A percentile compares a stretch with the other conserved stretches of the same genome.
Conservation (phyloP, 2,797 vertebrate genomes). For the Danionella dracula region DNA sequence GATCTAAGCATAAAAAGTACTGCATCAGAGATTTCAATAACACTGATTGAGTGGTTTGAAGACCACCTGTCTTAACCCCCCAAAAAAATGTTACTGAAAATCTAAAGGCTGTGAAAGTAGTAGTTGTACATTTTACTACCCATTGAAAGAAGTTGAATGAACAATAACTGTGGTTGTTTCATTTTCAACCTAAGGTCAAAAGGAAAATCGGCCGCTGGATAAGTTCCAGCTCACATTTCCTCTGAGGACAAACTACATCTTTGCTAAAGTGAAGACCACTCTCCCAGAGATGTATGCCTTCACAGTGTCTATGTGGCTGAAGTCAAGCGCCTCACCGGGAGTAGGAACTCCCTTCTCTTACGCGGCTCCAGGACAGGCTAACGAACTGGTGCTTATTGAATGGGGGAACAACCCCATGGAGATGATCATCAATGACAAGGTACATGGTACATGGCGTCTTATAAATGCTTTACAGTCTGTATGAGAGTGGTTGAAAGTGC, state of each 20-base stretch:
- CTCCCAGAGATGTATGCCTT: constrained; percentile 97
- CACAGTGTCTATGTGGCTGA: constrained; percentile 95
- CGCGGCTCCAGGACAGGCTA: constrained; percentile 90
- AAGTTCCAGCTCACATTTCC: constrained; percentile 95
- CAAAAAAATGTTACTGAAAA: no score
- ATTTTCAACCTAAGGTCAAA: constrained; percentile 72
- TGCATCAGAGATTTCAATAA: no score
- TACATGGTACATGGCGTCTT: no score
- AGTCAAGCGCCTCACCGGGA: constrained; percentile 88
- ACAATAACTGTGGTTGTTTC: no score
- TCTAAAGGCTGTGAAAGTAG: no score
- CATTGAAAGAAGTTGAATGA: no score
- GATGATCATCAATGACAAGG: constrained; percentile 96
- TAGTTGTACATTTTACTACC: no score
- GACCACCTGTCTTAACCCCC: no score
- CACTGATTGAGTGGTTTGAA: no score
- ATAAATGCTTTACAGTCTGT: no score
- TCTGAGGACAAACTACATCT: constrained; percentile 97
- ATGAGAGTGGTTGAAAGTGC: no score
- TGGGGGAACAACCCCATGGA: constrained; percentile 99
- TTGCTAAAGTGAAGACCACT: constrained; percentile 92
- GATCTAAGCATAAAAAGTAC: no score
- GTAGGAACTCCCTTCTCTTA: constrained; percentile 97
- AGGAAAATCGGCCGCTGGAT: constrained; percentile 87
- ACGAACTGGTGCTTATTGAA: constrained; percentile 95